Base-by-base conservation (phyloP, 2,888 invertebrate genomes). In the Epinotia brunnichana region DNA sequence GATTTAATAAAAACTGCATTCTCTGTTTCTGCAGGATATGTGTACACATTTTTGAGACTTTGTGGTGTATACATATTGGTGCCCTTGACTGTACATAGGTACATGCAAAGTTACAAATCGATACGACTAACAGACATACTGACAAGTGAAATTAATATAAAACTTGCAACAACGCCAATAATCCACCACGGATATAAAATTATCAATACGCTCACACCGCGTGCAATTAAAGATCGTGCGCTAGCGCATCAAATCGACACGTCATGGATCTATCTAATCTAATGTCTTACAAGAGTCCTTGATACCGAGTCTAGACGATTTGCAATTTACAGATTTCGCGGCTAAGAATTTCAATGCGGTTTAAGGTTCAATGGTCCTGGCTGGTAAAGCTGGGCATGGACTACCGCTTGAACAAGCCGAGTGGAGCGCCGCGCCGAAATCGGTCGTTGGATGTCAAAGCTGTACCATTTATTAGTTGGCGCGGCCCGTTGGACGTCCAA, bases 311-410 rank as follows among this genome's bases (percentile, higher is more conserved):
- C 90, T 91, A 90, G 92, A 90, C 90, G 81, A 77, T 86, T 87
- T 86, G 85, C 85, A 85, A 89, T 90, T 91, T 90, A 86, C 87
- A 87, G 86, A 90, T 90, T 89, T 87, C 87, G 89, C 87, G 90
- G 83, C 83, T 84, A 86, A 87, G 91, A 89, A 91, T 91, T 87
- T 85, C 84, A 91, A 91, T 91, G 86, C 88, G 87, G 85, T 78
- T 83, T 79, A 78, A 83, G 83, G 92, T 91, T 92, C 92, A 90
- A 86, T 87, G 90, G 85, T 90, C 91, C 48, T 48, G n/a, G 2
- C n/a, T 48, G n/a, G 48, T 7, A 41, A 35, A 35, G 35, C 35
- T 35, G 35, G 9, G 9, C 9, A 35, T 35, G 9, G 35, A 35
- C 35, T 9, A 9, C 9, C 35, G 35, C 35, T 35, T 9, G 9